A percentile compares a stretch with the other conserved stretches of the same genome.
These are phyloP conservation scores for Orientallactaga sibirica DNA, from an alignment of 2,797 vertebrate genomes.

Conservation along the genomic window DNA sequence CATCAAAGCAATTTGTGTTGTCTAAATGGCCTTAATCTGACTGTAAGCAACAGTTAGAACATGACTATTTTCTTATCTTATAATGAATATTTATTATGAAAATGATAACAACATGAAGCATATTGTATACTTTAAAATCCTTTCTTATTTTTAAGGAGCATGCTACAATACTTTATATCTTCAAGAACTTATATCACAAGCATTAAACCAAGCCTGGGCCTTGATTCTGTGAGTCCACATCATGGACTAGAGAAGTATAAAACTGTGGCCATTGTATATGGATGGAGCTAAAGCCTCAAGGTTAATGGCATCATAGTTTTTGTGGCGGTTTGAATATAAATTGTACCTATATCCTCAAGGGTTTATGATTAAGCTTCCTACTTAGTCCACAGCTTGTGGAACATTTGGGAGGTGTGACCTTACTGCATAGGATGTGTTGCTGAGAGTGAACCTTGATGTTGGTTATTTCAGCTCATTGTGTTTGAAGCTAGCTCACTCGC, in stretches of 20 bases:
- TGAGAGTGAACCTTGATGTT: too few relatives aligned
- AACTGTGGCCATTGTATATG: neutral
- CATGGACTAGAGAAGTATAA: neutral
- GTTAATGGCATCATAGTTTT: neutral
- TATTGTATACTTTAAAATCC: neutral
- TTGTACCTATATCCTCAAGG: too few relatives aligned
- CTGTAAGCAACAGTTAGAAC: neutral
- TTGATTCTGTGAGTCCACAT: neutral
- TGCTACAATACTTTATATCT: neutral
- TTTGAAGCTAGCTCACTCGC: too few relatives aligned
- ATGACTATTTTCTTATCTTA: slow-evolving; percentile 11
- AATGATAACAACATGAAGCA: neutral
- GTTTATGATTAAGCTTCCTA: too few relatives aligned
- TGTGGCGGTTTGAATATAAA: too few relatives aligned
- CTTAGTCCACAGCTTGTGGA: too few relatives aligned
- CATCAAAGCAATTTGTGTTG: neutral
- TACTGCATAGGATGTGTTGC: too few relatives aligned
- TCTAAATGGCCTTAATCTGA: slow-evolving; percentile 32
- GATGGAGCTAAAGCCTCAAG: neutral
- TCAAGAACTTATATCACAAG: neutral
- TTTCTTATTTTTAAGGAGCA: neutral
- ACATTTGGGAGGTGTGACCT: too few relatives aligned
- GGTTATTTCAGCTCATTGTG: too few relatives aligned
- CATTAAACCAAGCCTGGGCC: neutral
- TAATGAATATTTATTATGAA: slow-evolving; percentile 18